Evolutionary conservation across 2,797 vertebrate species (phyloP).

Genomic region (Lepilemur septentrionalis): DNA sequence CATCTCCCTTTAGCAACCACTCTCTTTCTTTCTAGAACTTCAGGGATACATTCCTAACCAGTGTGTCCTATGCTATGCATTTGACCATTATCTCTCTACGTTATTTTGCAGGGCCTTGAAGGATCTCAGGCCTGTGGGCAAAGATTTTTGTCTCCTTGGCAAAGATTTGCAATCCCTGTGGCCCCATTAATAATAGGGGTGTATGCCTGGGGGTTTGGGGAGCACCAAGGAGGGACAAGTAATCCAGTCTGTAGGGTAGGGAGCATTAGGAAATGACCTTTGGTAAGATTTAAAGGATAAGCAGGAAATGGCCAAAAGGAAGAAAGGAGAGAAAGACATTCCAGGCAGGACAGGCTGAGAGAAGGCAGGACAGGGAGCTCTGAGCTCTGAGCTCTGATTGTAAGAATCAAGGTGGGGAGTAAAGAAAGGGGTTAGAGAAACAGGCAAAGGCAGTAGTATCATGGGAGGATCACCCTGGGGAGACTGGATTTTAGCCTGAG

Average conservation of each 20-base stretch:
- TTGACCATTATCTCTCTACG: too few relatives aligned
- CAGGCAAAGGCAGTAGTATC: background rate
- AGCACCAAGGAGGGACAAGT: background rate
- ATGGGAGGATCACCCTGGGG: background rate
- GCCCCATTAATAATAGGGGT: background rate
- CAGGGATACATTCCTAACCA: background rate
- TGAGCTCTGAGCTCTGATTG: background rate
- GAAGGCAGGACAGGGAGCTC: background rate
- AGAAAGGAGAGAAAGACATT: background rate
- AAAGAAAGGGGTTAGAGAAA: background rate
- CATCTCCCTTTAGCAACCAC: background rate
- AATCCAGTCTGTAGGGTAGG: background rate
- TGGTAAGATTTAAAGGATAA: background rate
- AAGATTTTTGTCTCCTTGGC: background rate
- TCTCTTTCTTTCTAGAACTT: background rate
- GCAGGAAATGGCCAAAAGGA: background rate
- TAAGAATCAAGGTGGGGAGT: background rate
- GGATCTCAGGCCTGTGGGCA: background rate
- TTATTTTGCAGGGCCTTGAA: background rate
- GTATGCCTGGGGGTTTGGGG: background rate
- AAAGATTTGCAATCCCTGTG: background rate
- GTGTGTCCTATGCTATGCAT: background rate
- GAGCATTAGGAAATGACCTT: background rate
- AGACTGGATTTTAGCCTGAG: background rate
- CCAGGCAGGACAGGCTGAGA: background rate